These are phyloP conservation scores for Epizoanthus rinbou DNA, from an alignment of 92 coral and sea anemone genomes.

Conservation along the genomic window DNA sequence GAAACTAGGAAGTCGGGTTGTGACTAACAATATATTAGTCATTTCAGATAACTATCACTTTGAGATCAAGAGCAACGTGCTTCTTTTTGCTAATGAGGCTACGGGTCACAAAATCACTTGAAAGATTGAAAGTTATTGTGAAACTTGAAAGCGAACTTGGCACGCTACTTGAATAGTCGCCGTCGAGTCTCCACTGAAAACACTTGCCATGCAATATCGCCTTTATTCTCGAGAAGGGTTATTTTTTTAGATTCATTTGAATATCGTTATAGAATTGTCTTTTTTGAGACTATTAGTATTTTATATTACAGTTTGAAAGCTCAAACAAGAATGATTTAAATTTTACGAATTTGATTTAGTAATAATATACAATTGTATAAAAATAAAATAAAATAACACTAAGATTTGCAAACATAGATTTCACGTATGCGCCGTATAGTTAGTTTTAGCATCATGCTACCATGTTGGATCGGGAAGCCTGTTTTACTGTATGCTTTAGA, in stretches of 20 bases:
- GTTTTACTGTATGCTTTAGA: background rate
- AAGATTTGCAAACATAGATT: background rate
- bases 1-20: conserved; percentile 24
- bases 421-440: background rate
- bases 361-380: too few species aligned
- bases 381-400: background rate
- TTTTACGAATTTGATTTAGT: background rate
- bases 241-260: conserved; percentile 1
- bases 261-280: background rate
- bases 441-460: background rate
- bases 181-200: conserved; percentile 8
- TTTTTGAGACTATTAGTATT: background rate
- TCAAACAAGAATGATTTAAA: conserved; percentile 18
- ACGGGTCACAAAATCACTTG: conserved; percentile 1
- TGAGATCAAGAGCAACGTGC: background rate
- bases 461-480: conserved; percentile 31
- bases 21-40: background rate
- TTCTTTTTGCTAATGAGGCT: background rate
- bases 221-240: background rate
- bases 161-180: conserved; percentile 6
- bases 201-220: conserved; percentile 38
- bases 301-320: conserved; percentile 3
- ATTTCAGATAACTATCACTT: background rate
- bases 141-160: background rate
- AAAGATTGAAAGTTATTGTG: background rate